A percentile compares a stretch with the other conserved stretches of the same genome.
phyloP scores from a whole-genome alignment of 1,140 invertebrate genomes.

The Probaryconus sp. region DNA sequence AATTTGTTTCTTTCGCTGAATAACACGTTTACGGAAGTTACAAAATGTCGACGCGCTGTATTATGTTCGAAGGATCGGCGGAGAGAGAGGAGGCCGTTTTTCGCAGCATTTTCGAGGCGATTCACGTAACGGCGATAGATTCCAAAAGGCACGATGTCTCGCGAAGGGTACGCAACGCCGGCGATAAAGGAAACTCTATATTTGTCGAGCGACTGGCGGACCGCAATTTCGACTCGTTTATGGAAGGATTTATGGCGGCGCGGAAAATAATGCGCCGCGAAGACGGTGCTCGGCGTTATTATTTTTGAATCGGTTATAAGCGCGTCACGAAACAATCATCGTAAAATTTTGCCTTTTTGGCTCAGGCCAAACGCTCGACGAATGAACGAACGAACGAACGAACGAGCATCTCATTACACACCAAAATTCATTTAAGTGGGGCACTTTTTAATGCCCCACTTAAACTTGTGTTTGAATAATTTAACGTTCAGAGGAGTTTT shows the following conservation, averaged over 20 bases:
- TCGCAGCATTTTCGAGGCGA: constrained; percentile 9
- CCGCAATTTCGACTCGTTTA: constrained; percentile 55
- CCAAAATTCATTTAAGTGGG: constrained; percentile 43
- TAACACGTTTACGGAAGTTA: constrained; percentile 17
- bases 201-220: constrained; percentile 31
- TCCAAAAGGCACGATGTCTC: constrained; percentile 32
- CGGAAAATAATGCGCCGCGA: constrained; percentile 35
- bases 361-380: too few relatives aligned
- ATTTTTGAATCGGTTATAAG: constrained; percentile 38
- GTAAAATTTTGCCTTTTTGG: constrained; percentile 43
- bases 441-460: constrained; percentile 45
- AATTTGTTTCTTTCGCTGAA: constrained; percentile 22
- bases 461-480: constrained; percentile 51
- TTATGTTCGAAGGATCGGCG: constrained; percentile 14
- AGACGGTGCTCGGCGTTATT: constrained; percentile 25
- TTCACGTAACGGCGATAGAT: constrained; percentile 51
- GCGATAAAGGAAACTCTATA: constrained; percentile 50
- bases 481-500: constrained; percentile 37
- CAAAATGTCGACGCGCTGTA: constrained; percentile 3
- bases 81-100: constrained; percentile 30
- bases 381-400: too few relatives aligned
- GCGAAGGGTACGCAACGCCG: constrained; percentile 3
- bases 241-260: constrained; percentile 50
- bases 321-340: constrained; percentile 49
- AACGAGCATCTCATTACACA: constrained; percentile 45